Evolutionary conservation across 2,113 vertebrate species (phyloP).

Genomic region (Centrocercus urophasianus): DNA sequence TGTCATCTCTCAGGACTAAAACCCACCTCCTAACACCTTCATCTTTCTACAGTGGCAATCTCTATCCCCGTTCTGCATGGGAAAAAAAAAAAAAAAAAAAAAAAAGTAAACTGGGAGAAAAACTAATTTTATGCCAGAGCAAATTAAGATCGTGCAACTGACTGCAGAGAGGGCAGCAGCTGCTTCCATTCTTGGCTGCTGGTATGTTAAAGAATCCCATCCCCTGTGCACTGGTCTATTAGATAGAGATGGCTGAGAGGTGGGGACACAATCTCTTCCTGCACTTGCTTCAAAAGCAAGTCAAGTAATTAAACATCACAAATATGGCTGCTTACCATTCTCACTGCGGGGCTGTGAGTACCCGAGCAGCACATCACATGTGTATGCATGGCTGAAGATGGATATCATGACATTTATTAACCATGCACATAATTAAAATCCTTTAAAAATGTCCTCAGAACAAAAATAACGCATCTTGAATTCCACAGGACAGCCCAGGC

Average conservation of each 20-base stretch:
- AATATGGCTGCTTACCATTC: not conserved
- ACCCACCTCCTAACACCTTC: not conserved
- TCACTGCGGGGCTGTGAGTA: not conserved
- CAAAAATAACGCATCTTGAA: slow-evolving; percentile 40
- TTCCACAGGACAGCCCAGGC: slow-evolving; percentile 25
- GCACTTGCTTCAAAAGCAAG: not conserved
- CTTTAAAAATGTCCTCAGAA: slow-evolving; percentile 34
- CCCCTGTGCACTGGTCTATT: not conserved
- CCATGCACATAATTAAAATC: slow-evolving; percentile 59
- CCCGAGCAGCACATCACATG: not conserved
- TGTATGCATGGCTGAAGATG: slow-evolving; percentile 1
- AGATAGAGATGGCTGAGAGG: not conserved
- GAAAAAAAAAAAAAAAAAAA: not conserved
- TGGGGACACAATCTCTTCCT: not conserved
- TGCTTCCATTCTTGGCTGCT: not conserved
- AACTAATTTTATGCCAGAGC: slow-evolving; percentile 4
- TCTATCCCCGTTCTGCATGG: not conserved
- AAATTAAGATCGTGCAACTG: not conserved
- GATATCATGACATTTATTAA: slow-evolving; percentile 52
- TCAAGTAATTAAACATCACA: not conserved
- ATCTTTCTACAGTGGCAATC: not conserved
- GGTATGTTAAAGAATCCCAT: not conserved
- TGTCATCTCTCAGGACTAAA: not conserved
- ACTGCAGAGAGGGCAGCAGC: not conserved
- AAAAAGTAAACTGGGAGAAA: not conserved